These are phyloP conservation scores for Aix galericulata DNA, from an alignment of 2,113 vertebrate species.

Conservation along the genomic window DNA sequence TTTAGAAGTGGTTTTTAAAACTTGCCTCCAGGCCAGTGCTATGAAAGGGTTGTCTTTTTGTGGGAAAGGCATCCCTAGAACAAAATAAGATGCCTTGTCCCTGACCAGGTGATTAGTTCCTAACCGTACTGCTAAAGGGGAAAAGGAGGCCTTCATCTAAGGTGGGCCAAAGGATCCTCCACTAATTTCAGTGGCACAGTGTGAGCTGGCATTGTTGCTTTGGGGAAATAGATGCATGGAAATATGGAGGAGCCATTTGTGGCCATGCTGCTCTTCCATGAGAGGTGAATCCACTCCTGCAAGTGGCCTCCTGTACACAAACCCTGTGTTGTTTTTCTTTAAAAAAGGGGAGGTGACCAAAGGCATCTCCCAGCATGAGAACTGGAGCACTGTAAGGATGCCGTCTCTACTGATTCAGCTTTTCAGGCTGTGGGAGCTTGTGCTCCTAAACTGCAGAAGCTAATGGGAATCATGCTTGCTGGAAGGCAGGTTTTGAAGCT, in stretches of 20 bases:
- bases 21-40: background rate
- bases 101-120: background rate
- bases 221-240: rapidly evolving
- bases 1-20: background rate
- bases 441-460: background rate
- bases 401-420: background rate
- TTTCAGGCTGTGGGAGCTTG: background rate
- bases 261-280: background rate
- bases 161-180: background rate
- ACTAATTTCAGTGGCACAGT: rapidly evolving
- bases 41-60: background rate
- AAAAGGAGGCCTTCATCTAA: background rate
- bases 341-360: too few species aligned
- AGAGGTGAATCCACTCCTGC: background rate
- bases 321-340: background rate
- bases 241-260: background rate
- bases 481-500: background rate
- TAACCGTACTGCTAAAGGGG: background rate
- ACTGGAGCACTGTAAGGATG: background rate
- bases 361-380: background rate
- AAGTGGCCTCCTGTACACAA: background rate
- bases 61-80: background rate
- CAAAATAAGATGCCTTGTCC: background rate
- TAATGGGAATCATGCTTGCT: background rate
- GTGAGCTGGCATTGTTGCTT: background rate